phyloP scores from a whole-genome alignment of 2,888 invertebrate genomes.

The Acrobasis repandana region DNA sequence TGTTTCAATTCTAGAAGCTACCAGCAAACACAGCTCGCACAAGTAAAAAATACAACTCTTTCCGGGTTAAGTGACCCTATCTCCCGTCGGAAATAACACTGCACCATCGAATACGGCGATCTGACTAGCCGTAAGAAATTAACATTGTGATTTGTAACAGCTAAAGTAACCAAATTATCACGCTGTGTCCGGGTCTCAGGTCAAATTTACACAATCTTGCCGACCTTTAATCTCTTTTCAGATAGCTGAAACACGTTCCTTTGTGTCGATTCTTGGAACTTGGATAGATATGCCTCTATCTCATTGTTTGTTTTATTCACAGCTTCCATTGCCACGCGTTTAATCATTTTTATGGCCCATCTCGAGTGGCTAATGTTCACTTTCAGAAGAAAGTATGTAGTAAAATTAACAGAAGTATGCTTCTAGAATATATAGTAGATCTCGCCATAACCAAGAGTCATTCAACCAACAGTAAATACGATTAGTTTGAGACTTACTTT shows the following conservation, averaged over 20 bases:
- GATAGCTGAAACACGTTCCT: slow-evolving; percentile 69
- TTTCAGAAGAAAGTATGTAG: neutral
- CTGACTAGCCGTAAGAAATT: neutral
- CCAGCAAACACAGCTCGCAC: too few relatives aligned
- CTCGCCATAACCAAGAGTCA: too few relatives aligned
- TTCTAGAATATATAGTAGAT: neutral
- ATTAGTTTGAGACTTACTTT: too few relatives aligned
- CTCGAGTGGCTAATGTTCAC: neutral
- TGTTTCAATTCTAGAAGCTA: too few relatives aligned
- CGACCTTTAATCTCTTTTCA: slow-evolving; percentile 75
- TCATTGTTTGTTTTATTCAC: slow-evolving; percentile 53
- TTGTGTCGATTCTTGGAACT: slow-evolving; percentile 72
- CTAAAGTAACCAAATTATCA: slow-evolving; percentile 59
- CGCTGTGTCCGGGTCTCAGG: slow-evolving; percentile 70
- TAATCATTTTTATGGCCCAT: slow-evolving; percentile 32
- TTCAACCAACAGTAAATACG: too few relatives aligned
- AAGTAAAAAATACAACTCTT: too few relatives aligned
- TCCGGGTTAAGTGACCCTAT: too few relatives aligned
- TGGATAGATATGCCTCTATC: slow-evolving; percentile 43
- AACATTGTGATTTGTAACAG: slow-evolving; percentile 34
- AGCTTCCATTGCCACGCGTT: slow-evolving; percentile 38
- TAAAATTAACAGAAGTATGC: neutral
- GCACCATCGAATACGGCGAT: too few relatives aligned
- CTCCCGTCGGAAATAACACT: too few relatives aligned
- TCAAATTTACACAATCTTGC: slow-evolving; percentile 74